These are phyloP conservation scores for Antrozous pallidus DNA, from an alignment of 2,797 vertebrate genomes.

Conservation along the genomic window DNA sequence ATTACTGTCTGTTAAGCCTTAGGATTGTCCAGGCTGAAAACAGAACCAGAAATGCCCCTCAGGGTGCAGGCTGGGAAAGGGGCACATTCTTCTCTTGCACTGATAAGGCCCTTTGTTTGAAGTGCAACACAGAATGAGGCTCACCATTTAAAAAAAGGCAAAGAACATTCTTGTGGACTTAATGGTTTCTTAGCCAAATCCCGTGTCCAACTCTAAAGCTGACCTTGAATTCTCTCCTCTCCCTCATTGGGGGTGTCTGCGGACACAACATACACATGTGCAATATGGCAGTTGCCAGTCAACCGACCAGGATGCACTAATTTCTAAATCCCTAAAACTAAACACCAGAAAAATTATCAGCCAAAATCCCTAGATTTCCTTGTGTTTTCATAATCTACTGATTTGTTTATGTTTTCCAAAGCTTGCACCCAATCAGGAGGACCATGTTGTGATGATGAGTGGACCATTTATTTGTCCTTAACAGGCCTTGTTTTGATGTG, in stretches of 20 bases:
- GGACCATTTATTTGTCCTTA: background rate
- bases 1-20: background rate
- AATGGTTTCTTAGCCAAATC: background rate
- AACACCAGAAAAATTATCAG: background rate
- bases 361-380: background rate
- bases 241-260: background rate
- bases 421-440: background rate
- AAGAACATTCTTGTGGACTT: background rate
- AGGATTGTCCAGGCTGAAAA: background rate
- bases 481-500: background rate
- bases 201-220: background rate
- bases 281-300: background rate
- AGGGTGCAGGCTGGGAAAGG: background rate
- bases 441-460: background rate
- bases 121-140: background rate
- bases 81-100: background rate
- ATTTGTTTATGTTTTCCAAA: background rate
- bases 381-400: slow-evolving; percentile 6
- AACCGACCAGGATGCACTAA: background rate
- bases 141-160: background rate
- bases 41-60: background rate
- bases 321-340: background rate
- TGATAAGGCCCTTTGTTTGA: background rate
- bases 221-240: background rate
- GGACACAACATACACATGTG: background rate